Evolutionary conservation across 2,113 vertebrate species (phyloP).

Genomic region (Felis catus): F.catus_Fca126_mat1.0 CM031417.1:60899001-60899500

Average conservation of each 20-base stretch:
- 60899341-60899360: neutral
- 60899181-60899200: neutral
- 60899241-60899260: neutral
- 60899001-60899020: constrained; percentile 1
- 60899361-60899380: neutral
- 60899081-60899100: neutral
- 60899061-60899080: neutral
- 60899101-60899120: neutral
- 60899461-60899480: neutral
- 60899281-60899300: neutral
- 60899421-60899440: neutral
- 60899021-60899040: constrained; percentile 23
- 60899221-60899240: neutral
- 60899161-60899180: neutral
- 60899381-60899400: neutral
- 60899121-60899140: neutral
- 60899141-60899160: neutral
- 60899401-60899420: constrained; percentile 7
- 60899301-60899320: neutral
- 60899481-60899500: neutral
- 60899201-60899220: neutral
- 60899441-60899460: neutral
- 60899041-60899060: constrained; percentile 5
- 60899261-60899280: neutral
- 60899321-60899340: neutral